Percentiles rank a stretch among this genome's conserved stretches.
Evolutionary conservation across 2,113 vertebrate species (phyloP).

Genomic region (Siphamia tubifer): DNA sequence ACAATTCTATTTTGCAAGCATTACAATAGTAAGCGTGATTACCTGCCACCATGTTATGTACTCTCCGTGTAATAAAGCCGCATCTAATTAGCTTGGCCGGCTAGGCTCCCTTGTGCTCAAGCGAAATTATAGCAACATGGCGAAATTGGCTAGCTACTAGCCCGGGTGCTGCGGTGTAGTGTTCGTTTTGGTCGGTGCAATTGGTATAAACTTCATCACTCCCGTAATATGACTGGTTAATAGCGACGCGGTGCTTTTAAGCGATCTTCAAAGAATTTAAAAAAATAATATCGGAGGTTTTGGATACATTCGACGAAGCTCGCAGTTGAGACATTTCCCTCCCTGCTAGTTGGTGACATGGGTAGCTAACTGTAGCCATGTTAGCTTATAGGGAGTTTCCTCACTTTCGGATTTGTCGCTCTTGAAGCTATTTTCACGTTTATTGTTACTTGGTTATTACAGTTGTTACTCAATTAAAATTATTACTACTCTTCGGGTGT

Average conservation of each 20-base stretch:
- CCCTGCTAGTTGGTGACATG: constrained; percentile 4
- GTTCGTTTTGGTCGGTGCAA: constrained; percentile 4
- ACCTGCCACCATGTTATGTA: not conserved
- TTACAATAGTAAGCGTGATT: not conserved
- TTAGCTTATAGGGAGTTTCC: not conserved
- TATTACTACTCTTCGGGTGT: too few species aligned
- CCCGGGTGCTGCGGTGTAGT: not conserved
- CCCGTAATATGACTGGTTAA: rapidly evolving
- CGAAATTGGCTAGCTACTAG: constrained; percentile 55
- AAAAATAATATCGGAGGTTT: rapidly evolving
- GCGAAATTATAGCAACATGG: constrained; percentile 61
- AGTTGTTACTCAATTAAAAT: too few species aligned
- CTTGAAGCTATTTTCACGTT: too few species aligned
- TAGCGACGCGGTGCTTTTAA: rapidly evolving
- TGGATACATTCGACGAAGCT: not conserved
- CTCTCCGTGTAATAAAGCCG: not conserved
- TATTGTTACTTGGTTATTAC: too few species aligned
- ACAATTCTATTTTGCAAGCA: not conserved
- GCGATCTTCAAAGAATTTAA: not conserved
- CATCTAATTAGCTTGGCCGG: constrained; percentile 19
- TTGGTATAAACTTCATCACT: not conserved
- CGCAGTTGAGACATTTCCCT: constrained; percentile 5
- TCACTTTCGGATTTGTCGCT: not conserved
- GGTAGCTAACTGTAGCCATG: not conserved
- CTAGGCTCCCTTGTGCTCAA: constrained; percentile 22